Conservation (phyloP, 1,140 invertebrate genomes). For the Sycobia sp. region DNA sequence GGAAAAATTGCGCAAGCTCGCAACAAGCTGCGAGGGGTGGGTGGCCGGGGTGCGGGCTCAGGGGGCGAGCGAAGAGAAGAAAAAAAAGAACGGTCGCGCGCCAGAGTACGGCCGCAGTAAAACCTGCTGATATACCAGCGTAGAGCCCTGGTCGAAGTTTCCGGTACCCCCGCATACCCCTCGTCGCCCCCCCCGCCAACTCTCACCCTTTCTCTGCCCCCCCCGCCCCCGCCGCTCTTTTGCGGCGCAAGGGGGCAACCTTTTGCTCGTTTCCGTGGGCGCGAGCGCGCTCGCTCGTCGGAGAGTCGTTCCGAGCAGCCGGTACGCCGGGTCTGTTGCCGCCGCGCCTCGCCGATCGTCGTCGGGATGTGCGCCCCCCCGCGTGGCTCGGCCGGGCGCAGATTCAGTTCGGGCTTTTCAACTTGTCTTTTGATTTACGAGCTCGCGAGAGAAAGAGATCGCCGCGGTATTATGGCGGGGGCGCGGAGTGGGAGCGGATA, state of each 20-base stretch:
- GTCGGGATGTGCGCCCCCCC: no score
- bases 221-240: no score
- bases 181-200: no score
- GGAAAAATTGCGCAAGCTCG: slow-evolving; percentile 6
- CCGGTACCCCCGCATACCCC: no score
- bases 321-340: no score
- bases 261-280: slow-evolving; percentile 40
- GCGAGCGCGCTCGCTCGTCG: neutral
- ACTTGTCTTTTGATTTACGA: slow-evolving; percentile 48
- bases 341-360: no score
- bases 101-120: neutral
- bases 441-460: neutral
- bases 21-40: no score
- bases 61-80: neutral
- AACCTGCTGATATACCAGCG: no score
- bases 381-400: slow-evolving; percentile 39
- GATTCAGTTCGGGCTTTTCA: slow-evolving; percentile 49
- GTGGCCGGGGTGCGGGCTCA: no score
- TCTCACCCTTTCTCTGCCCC: no score
- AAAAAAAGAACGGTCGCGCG: neutral
- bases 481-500: no score
- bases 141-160: no score
- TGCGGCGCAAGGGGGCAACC: slow-evolving; percentile 33
- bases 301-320: slow-evolving; percentile 49
- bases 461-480: neutral